phyloP scores from a whole-genome alignment of 2,888 invertebrate genomes.

The Mimas tiliae region DNA sequence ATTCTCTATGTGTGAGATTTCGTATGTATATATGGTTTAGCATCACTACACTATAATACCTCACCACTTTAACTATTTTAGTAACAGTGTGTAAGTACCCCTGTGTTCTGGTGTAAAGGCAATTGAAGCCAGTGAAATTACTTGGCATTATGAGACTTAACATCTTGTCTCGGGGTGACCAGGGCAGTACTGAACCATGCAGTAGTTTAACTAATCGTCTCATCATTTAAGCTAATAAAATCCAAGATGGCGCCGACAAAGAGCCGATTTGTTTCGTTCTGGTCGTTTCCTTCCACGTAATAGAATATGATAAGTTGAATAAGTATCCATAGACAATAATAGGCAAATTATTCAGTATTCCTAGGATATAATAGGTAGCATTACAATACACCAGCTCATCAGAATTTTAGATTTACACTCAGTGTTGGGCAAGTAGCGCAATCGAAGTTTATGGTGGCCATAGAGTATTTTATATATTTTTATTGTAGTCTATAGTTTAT shows the following conservation, averaged over 20 bases:
- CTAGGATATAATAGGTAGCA: constrained; percentile 20
- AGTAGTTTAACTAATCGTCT: too few relatives aligned
- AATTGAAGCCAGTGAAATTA: too few relatives aligned
- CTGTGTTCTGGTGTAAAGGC: too few relatives aligned
- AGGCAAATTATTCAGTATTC: constrained; percentile 5
- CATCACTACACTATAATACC: too few relatives aligned
- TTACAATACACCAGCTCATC: constrained; percentile 19
- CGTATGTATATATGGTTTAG: too few relatives aligned
- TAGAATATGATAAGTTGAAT: neutral
- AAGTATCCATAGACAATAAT: neutral
- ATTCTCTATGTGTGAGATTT: too few relatives aligned
- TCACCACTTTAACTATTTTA: too few relatives aligned
- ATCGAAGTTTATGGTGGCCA: constrained; percentile 5
- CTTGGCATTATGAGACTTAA: too few relatives aligned
- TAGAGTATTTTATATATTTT: constrained; percentile 11
- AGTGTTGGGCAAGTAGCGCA: constrained; percentile 16
- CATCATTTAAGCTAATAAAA: neutral
- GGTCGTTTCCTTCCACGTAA: neutral
- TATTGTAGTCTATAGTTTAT: constrained; percentile 19
- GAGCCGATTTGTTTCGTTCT: neutral
- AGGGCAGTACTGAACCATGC: too few relatives aligned
- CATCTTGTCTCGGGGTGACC: too few relatives aligned
- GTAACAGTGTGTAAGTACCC: too few relatives aligned
- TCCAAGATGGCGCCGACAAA: constrained; percentile 10
- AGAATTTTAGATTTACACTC: constrained; percentile 20